These are phyloP conservation scores for Schlechtendalia chinensis DNA, from an alignment of 1,140 invertebrate species.

Conservation along the genomic window DNA sequence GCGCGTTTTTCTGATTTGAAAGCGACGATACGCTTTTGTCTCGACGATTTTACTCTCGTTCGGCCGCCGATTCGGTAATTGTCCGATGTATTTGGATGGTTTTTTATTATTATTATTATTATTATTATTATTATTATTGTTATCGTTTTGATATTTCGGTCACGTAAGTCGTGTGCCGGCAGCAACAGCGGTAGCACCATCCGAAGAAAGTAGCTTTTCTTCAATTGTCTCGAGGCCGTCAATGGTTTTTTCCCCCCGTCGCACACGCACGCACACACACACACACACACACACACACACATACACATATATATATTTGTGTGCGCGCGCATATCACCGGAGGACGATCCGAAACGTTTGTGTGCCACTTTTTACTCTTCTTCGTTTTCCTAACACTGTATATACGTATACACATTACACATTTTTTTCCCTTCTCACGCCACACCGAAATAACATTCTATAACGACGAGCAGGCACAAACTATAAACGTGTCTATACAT, in stretches of 20 bases:
- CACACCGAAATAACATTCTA: no score
- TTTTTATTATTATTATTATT: not conserved
- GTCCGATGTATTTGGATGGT: constrained; percentile 1
- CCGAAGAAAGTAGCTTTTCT: constrained; percentile 44
- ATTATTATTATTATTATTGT: not conserved
- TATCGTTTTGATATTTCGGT: constrained; percentile 27
- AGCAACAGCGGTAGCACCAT: constrained; percentile 3
- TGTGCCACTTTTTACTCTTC: constrained; percentile 39
- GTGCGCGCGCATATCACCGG: not conserved
- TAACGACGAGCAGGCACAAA: no score
- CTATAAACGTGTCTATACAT: no score
- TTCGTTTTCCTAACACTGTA: not conserved
- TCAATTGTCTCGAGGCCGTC: constrained; percentile 41
- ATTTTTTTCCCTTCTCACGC: constrained; percentile 43
- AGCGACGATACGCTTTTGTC: no score
- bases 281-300: not conserved
- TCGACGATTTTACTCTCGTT: constrained; percentile 31
- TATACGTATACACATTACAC: constrained; percentile 44
- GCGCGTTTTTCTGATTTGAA: no score
- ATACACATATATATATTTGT: not conserved
- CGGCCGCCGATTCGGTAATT: constrained; percentile 20
- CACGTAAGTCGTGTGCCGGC: constrained; percentile 42
- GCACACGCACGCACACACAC: not conserved
- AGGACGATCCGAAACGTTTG: constrained; percentile 36
- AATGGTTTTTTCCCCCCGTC: constrained; percentile 23